Conservation (phyloP, 2,113 vertebrate species). For the Laterallus jamaicensis region DNA sequence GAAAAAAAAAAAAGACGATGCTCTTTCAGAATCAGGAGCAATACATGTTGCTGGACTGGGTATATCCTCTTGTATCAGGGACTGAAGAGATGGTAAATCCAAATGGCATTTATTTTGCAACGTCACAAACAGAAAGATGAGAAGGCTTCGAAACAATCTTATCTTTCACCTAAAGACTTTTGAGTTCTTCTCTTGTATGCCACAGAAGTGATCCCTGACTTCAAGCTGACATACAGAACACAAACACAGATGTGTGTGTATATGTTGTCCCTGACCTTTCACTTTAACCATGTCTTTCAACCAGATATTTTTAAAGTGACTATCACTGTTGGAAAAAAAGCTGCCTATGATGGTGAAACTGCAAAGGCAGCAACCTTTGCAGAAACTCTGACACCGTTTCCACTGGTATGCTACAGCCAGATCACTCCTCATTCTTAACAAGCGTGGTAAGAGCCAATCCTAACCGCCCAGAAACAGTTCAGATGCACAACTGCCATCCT, state of each 20-base stretch:
- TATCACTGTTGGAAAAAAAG: not conserved
- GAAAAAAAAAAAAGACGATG: not conserved
- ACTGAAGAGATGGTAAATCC: too few species aligned
- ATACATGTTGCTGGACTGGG: not conserved
- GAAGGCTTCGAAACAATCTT: slow-evolving; percentile 1
- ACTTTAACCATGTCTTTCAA: not conserved
- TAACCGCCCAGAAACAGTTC: not conserved
- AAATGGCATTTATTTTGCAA: not conserved
- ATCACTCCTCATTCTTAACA: not conserved
- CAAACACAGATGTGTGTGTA: not conserved
- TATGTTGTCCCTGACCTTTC: not conserved
- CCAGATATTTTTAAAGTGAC: not conserved
- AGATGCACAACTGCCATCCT: not conserved
- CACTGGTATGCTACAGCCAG: not conserved
- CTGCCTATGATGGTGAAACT: not conserved
- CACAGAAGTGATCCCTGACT: not conserved
- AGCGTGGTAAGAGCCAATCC: not conserved
- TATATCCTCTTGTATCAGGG: not conserved
- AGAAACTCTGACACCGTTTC: not conserved
- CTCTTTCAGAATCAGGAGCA: not conserved
- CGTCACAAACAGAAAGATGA: not conserved
- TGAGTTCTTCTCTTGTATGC: not conserved
- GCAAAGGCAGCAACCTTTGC: not conserved
- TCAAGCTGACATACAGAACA: not conserved
- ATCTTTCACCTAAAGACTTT: not conserved